These are phyloP conservation scores for Electrona antarctica DNA, from an alignment of 2,113 vertebrate genomes.

Conservation along the genomic window DNA sequence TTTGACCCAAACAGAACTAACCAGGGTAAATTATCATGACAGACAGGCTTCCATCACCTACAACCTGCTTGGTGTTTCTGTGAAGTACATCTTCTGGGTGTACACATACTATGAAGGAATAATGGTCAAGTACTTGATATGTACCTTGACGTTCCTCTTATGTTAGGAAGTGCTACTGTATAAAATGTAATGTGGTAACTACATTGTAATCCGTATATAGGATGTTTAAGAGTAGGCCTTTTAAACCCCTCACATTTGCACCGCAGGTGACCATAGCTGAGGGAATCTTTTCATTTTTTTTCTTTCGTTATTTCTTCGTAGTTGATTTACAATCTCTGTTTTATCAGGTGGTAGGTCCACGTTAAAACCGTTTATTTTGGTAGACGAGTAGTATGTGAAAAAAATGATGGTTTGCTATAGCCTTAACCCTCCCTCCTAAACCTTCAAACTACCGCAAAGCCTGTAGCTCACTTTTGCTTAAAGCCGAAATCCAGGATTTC, in stretches of 20 bases:
- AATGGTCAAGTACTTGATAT: slow-evolving; percentile 47
- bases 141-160: slow-evolving; percentile 4
- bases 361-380: slow-evolving; percentile 30
- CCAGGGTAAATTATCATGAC: slow-evolving; percentile 64
- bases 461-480: slow-evolving; percentile 38
- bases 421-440: slow-evolving; percentile 59
- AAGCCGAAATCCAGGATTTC: not conserved
- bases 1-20: slow-evolving; percentile 65
- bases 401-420: slow-evolving; percentile 50
- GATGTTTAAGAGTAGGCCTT: slow-evolving; percentile 55
- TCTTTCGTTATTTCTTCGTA: slow-evolving; percentile 23
- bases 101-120: slow-evolving; percentile 31
- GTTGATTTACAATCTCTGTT: slow-evolving; percentile 22
- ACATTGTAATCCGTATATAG: slow-evolving; percentile 52
- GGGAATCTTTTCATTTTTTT: slow-evolving; percentile 5
- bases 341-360: slow-evolving; percentile 11
- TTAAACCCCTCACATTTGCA: slow-evolving; percentile 36
- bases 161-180: slow-evolving; percentile 48
- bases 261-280: slow-evolving; percentile 33
- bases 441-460: slow-evolving; percentile 27
- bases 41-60: slow-evolving; percentile 33
- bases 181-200: slow-evolving; percentile 46
- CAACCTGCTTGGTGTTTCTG: slow-evolving; percentile 36
- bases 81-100: slow-evolving; percentile 32
- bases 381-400: slow-evolving; percentile 12